Evolutionary conservation across 2,797 vertebrate species (phyloP).

Genomic region (Malurus splendens): DNA sequence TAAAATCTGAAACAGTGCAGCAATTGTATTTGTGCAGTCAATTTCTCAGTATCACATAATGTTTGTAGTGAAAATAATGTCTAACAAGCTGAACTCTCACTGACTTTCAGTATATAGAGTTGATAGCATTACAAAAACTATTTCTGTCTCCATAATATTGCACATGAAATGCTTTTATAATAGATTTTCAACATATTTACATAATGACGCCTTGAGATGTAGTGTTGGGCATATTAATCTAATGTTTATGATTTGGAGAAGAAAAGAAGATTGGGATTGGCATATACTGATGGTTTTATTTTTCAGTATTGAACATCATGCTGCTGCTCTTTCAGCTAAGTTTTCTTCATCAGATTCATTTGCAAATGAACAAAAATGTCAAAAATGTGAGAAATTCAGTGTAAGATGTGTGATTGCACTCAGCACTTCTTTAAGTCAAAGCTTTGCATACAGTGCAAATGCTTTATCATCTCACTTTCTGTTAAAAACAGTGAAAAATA

Average conservation of each 20-base stretch:
- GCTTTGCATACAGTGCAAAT: neutral
- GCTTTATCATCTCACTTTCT: neutral
- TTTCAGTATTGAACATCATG: slow-evolving; percentile 33
- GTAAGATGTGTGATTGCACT: neutral
- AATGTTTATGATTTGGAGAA: neutral
- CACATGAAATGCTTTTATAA: slow-evolving; percentile 15
- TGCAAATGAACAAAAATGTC: slow-evolving; percentile 28
- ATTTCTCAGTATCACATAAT: neutral
- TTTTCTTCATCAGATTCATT: slow-evolving; percentile 22
- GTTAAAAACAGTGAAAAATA: neutral
- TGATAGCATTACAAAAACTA: neutral
- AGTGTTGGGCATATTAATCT: slow-evolving; percentile 35
- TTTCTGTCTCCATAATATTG: neutral
- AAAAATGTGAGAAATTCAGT: neutral
- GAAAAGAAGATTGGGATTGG: neutral
- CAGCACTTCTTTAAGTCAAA: neutral
- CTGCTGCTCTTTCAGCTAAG: neutral
- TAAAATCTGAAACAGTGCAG: neutral
- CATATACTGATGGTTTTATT: slow-evolving; percentile 42
- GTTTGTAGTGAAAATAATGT: neutral
- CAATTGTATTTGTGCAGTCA: neutral
- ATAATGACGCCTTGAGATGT: slow-evolving; percentile 39
- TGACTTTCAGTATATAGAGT: neutral
- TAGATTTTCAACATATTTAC: slow-evolving; percentile 43
- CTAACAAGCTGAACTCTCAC: neutral